These are phyloP conservation scores for Sebastes dallii DNA, from an alignment of 2,797 vertebrate species.

Conservation along the genomic window DNA sequence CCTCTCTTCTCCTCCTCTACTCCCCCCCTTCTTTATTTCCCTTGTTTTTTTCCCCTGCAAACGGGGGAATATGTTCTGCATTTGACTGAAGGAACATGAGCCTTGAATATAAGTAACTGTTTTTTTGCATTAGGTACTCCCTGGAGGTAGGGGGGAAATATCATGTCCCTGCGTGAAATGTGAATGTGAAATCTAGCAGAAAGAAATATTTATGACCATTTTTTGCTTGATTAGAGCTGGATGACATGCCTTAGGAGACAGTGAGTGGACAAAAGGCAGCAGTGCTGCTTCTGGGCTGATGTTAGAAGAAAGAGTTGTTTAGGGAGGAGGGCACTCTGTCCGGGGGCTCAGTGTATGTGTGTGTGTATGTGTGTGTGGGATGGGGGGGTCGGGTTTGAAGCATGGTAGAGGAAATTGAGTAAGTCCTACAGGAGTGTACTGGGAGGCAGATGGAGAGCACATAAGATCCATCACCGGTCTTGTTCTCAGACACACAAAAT, in stretches of 20 bases:
- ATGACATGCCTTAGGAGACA: conserved; percentile 95
- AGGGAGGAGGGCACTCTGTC: conserved; percentile 55
- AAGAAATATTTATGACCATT: conserved; percentile 99
- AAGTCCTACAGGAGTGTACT: conserved; percentile 46
- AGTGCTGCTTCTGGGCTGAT: conserved; percentile 83
- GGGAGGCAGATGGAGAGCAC: conserved; percentile 39
- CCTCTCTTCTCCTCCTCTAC: neutral
- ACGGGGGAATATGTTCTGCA: conserved; percentile 84
- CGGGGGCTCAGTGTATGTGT: conserved; percentile 1
- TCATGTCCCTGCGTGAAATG: conserved; percentile 95
- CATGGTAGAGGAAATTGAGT: conserved; percentile 42
- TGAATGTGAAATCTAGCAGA: conserved; percentile 99
- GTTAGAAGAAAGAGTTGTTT: conserved; percentile 89
- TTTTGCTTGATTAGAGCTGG: conserved; percentile 99
- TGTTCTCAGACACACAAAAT: conserved; percentile 25
- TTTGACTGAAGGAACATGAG: conserved; percentile 91
- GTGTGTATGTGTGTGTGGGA: conserved; percentile 12
- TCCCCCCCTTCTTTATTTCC: neutral
- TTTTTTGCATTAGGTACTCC: conserved; percentile 96
- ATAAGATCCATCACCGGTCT: conserved; percentile 43
- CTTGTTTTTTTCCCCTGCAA: conserved; percentile 48
- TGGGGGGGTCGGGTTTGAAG: conserved; percentile 16
- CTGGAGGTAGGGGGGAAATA: conserved; percentile 91
- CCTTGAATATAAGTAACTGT: conserved; percentile 94
- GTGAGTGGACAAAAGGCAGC: conserved; percentile 90